Base-by-base conservation (phyloP, 2,888 invertebrate species). In the Standfussiana lucernea region DNA sequence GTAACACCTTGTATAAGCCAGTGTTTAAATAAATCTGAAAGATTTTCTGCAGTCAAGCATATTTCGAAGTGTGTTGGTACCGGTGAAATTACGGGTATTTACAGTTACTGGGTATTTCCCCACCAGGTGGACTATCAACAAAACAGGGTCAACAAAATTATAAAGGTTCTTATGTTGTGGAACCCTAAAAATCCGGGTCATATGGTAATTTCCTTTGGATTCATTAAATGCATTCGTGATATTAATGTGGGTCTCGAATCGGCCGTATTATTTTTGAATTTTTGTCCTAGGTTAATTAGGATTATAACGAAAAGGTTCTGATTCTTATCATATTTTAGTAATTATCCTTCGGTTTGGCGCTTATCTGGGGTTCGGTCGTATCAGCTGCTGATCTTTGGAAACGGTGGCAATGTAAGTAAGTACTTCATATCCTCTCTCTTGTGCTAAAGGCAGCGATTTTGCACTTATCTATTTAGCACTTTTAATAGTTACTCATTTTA, bases 241-340 rank as follows among this genome's bases (percentile, higher is more conserved):
- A 84, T 87, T 84, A 84, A 84, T 80, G 77, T 68, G 86, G 74
- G 66, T 59, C 65, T 65, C 73, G 69, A 83, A 79, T 79, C 65
- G 68, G 42, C 18, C 62, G 40, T 65, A 79, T 80, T 65, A 80
- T 83, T 83, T 83, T 56, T 62, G 77, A n/a, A 72, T 80, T 82
- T 47, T 82, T 80, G 69, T 74, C 71, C 75, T 71, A 83, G 75
- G 80, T 65, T 85, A 77, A 86, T 85, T 75, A 77, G 45, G 72
- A 78, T 72, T 64, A 65, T 18, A 76, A 72, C 47, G 56, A 28
- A 67, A 73, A 53, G 83, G 86, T 42, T 42, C 73, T 6, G 86
- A 86, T 83, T 78, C 50, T 79, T 74, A 86, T 83, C 83, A 86
- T 86, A 78, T 62, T 86, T 69, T 83, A 45, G 79, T 83, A 78